Evolutionary conservation across 2,797 vertebrate genomes (phyloP).

Genomic region (Taenioides sp.): DNA sequence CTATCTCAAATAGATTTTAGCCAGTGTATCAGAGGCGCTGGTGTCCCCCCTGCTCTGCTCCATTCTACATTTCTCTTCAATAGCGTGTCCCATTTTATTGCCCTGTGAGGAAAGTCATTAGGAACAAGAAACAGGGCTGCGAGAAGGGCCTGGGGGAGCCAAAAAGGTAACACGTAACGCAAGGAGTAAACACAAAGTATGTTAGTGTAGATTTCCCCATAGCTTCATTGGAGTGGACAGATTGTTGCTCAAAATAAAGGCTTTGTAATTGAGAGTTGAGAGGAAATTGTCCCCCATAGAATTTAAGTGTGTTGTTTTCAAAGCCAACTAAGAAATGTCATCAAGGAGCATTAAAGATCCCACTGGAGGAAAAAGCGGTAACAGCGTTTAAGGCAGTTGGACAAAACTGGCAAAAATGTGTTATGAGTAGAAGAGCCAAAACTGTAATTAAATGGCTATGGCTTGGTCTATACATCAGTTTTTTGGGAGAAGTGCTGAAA

Average conservation of each 20-base stretch:
- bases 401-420: neutral
- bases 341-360: neutral
- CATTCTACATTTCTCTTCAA: slow-evolving; percentile 9
- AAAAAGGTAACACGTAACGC: slow-evolving; percentile 2
- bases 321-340: neutral
- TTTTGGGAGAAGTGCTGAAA: too few relatives aligned
- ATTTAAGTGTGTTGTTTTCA: neutral
- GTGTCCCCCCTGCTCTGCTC: slow-evolving; percentile 24
- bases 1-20: neutral
- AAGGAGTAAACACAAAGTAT: slow-evolving; percentile 8
- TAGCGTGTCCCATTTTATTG: slow-evolving; percentile 31
- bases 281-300: slow-evolving; percentile 1
- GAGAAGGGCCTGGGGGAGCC: slow-evolving; percentile 2
- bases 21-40: slow-evolving; percentile 38
- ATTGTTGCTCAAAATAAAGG: neutral
- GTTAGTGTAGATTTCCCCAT: neutral
- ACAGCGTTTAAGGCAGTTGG: neutral
- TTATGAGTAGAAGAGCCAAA: neutral
- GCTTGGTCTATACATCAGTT: too few relatives aligned
- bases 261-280: neutral
- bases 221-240: slow-evolving; percentile 1
- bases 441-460: neutral
- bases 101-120: slow-evolving; percentile 39
- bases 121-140: slow-evolving; percentile 23
- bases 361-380: neutral